A percentile compares a stretch with the other conserved stretches of the same genome.
phyloP scores from a whole-genome alignment of 2,888 invertebrate genomes.

The Cataglyphis altisquamis region DNA sequence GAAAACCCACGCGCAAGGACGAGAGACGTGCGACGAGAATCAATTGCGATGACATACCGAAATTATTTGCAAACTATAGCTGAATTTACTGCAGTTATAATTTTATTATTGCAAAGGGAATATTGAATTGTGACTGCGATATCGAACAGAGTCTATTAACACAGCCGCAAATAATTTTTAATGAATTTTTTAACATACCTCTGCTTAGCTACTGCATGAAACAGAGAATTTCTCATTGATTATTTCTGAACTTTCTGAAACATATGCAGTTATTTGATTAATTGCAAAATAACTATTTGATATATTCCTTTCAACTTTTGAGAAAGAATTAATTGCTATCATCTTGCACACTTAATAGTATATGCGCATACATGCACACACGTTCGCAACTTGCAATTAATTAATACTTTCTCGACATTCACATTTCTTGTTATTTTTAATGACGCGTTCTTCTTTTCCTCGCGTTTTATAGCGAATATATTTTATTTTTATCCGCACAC shows the following conservation, averaged over 20 bases:
- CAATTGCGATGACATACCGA: constrained; percentile 13
- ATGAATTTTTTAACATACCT: not conserved
- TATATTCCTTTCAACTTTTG: not conserved
- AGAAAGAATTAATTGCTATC: constrained; percentile 11
- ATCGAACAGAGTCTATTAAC: not conserved
- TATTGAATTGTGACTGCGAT: not conserved
- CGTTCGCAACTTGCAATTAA: constrained; percentile 27
- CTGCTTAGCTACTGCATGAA: not conserved
- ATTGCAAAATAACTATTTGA: not conserved
- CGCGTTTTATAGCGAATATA: not conserved
- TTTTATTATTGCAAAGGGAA: not conserved
- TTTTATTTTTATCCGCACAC: not conserved
- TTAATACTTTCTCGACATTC: constrained; percentile 5
- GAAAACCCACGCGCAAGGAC: not conserved
- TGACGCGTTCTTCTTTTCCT: not conserved
- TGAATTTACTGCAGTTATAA: constrained; percentile 10
- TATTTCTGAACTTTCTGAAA: not conserved
- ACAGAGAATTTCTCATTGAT: not conserved
- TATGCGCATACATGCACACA: not conserved
- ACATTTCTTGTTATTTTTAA: constrained; percentile 19
- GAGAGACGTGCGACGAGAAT: constrained; percentile 10
- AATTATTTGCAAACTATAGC: not conserved
- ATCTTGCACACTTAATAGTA: not conserved
- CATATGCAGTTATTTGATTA: not conserved
- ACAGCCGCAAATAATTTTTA: not conserved